A percentile compares a stretch with the other conserved stretches of the same genome.
These are phyloP conservation scores for Mohoua ochrocephala DNA, from an alignment of 2,113 vertebrate genomes.

Conservation along the genomic window DNA sequence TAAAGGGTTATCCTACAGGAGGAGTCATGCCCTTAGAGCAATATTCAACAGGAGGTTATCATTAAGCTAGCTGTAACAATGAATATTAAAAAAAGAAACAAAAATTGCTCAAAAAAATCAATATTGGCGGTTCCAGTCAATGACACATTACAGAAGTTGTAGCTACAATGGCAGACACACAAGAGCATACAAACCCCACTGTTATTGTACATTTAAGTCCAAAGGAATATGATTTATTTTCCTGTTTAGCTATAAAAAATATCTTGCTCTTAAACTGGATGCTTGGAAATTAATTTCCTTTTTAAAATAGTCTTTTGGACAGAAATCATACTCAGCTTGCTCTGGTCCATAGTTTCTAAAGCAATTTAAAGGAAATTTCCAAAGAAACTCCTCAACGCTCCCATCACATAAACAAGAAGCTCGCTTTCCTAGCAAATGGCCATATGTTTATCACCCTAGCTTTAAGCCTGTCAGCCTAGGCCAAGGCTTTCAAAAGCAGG, in stretches of 20 bases:
- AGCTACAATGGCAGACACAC: background rate
- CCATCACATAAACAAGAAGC: background rate
- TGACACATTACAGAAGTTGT: background rate
- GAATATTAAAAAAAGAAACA: background rate
- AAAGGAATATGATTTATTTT: background rate
- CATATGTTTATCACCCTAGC: background rate
- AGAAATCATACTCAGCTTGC: background rate
- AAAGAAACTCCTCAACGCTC: background rate
- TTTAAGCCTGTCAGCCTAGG: background rate
- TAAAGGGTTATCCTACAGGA: background rate
- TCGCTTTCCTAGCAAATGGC: fast-evolving
- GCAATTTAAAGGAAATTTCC: background rate
- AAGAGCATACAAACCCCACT: background rate
- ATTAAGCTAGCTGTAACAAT: background rate
- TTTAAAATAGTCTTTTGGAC: background rate
- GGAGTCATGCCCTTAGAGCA: background rate
- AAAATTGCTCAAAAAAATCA: background rate
- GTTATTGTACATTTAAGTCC: background rate
- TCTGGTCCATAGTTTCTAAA: background rate
- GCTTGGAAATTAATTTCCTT: background rate
- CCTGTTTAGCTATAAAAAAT: background rate
- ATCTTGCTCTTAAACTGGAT: background rate
- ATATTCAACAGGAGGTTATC: background rate
- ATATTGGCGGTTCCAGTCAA: background rate
- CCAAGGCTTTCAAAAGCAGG: background rate